Conservation (phyloP, 2,797 vertebrate genomes). For the Hirundo rustica region DNA sequence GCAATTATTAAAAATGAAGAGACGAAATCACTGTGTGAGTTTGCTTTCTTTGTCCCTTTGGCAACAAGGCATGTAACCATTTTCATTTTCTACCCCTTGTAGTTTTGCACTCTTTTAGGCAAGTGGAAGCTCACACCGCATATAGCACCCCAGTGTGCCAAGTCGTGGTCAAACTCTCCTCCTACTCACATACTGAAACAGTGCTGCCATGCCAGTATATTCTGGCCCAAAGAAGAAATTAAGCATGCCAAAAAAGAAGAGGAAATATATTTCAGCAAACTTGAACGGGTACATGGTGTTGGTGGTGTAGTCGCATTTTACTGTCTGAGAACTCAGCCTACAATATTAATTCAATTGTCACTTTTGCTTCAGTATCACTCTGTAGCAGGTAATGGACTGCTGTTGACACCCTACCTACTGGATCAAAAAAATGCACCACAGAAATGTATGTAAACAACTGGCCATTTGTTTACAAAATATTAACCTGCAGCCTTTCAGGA, state of each 20-base stretch:
- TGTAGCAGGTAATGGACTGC: not conserved
- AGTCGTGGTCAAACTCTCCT: not conserved
- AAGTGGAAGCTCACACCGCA: not conserved
- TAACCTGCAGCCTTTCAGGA: not conserved
- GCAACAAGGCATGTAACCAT: not conserved
- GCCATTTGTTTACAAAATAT: constrained; percentile 19
- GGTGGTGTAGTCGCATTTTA: not conserved
- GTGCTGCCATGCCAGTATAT: not conserved
- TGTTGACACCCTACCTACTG: not conserved
- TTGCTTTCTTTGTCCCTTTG: not conserved
- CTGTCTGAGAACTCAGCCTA: not conserved
- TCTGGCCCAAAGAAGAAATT: not conserved
- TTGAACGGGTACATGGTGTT: not conserved
- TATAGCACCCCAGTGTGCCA: not conserved
- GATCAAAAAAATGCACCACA: not conserved
- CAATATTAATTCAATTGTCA: not conserved
- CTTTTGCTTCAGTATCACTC: not conserved
- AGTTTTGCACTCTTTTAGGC: not conserved
- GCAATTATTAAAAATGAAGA: not conserved
- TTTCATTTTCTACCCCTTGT: not conserved
- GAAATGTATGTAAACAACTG: not conserved
- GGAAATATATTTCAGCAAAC: not conserved
- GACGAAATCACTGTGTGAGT: not conserved
- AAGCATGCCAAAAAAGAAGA: not conserved
- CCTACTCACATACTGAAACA: not conserved